A percentile compares a stretch with the other conserved stretches of the same genome.
Conservation (phyloP, 2,113 vertebrate species). For the Tympanuchus pallidicinctus region DNA sequence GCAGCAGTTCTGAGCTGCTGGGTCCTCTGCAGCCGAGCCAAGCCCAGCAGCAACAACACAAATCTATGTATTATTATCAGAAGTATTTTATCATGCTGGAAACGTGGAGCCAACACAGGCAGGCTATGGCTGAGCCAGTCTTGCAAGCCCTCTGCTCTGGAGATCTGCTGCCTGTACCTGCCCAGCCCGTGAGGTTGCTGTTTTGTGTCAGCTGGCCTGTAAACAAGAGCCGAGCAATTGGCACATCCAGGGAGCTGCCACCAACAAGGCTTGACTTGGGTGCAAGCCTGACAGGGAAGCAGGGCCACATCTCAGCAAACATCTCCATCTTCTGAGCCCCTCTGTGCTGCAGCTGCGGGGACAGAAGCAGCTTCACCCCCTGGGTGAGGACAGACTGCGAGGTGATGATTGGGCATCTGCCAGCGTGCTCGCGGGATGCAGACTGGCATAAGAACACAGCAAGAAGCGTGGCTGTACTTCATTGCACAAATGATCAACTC, state of each 20-base stretch:
- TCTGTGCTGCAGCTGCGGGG: conserved; percentile 14
- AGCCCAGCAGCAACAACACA: neutral
- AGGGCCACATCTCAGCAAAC: neutral
- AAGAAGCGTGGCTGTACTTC: conserved; percentile 5
- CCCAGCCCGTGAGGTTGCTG: neutral
- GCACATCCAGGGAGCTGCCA: neutral
- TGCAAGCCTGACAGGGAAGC: fast-evolving
- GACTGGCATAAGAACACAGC: conserved; percentile 32
- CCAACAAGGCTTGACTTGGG: neutral
- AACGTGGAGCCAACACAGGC: fast-evolving
- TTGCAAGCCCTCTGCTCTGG: fast-evolving
- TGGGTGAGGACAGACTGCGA: neutral
- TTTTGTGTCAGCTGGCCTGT: neutral
- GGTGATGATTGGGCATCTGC: conserved; percentile 44
- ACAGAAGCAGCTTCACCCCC: neutral
- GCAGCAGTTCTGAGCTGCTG: neutral
- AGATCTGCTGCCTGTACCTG: neutral
- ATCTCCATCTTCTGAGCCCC: neutral
- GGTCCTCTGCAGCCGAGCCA: neutral
- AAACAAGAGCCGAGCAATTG: neutral
- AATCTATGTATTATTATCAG: neutral
- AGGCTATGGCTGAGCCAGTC: neutral
- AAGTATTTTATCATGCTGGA: neutral
- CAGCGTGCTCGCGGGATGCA: fast-evolving
- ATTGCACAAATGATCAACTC: conserved; percentile 30